Percentiles rank a stretch among this genome's conserved stretches.
Evolutionary conservation across 1,140 invertebrate species (phyloP).

Genomic region (Tenebrio molitor): DNA sequence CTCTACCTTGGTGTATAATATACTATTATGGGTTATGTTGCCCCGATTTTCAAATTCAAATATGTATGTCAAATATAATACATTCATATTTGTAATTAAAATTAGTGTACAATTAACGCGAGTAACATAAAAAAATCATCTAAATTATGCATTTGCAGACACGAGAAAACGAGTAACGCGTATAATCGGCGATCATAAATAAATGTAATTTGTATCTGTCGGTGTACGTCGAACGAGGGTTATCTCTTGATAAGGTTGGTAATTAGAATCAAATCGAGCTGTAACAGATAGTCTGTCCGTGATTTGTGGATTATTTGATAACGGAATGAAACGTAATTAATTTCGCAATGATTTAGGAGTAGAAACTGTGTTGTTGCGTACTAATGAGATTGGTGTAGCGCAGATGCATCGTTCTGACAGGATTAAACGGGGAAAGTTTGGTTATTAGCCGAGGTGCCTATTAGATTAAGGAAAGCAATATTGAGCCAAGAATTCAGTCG

Average conservation of each 20-base stretch:
- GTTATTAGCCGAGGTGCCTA: constrained; percentile 46
- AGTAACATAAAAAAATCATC: not conserved
- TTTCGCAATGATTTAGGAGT: constrained; percentile 58
- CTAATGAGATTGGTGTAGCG: constrained; percentile 55
- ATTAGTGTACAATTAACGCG: too few species aligned
- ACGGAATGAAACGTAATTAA: constrained; percentile 62
- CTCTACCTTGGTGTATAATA: too few species aligned
- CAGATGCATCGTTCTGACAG: constrained; percentile 43
- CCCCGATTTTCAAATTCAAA: too few species aligned
- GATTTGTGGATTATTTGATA: constrained; percentile 64
- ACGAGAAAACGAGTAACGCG: constrained; percentile 34
- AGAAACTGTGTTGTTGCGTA: constrained; percentile 53
- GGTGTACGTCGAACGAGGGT: constrained; percentile 20
- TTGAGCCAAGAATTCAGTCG: constrained; percentile 44
- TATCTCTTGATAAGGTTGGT: constrained; percentile 47
- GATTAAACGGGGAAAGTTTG: constrained; percentile 53
- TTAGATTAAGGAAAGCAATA: constrained; percentile 49
- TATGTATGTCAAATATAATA: too few species aligned
- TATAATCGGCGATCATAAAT: constrained; percentile 52
- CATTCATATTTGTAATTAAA: too few species aligned
- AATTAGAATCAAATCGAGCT: constrained; percentile 61
- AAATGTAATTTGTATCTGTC: constrained; percentile 56
- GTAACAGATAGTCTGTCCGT: constrained; percentile 57
- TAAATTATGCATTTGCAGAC: not conserved
- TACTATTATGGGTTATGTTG: too few species aligned